Percentiles rank a stretch among this genome's conserved stretches.
phyloP scores from a whole-genome alignment of 2,113 vertebrate species.

The Pterocles gutturalis region DNA sequence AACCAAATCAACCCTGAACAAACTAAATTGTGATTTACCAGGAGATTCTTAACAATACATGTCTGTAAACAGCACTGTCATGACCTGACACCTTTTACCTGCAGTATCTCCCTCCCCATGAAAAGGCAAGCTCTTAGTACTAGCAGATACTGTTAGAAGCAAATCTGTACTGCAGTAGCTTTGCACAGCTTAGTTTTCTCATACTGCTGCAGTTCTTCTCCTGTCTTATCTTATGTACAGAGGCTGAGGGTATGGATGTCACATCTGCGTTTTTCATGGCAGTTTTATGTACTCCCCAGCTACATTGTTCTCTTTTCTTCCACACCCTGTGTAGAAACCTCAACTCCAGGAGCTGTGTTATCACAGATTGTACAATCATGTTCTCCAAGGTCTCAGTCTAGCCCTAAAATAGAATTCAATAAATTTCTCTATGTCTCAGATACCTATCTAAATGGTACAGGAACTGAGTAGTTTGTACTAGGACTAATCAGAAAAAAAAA shows the following conservation, averaged over 20 bases:
- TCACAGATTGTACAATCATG: fast-evolving
- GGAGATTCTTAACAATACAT: neutral
- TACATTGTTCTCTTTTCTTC: neutral
- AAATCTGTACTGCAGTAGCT: neutral
- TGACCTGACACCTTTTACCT: neutral
- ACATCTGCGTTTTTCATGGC: neutral
- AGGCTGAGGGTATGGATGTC: fast-evolving
- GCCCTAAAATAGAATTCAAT: neutral
- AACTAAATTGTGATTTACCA: neutral
- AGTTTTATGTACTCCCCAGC: neutral
- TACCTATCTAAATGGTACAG: fast-evolving
- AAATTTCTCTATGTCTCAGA: neutral
- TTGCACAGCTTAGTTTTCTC: neutral
- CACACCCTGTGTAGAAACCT: fast-evolving
- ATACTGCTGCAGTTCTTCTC: neutral
- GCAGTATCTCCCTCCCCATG: neutral
- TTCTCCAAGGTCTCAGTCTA: neutral
- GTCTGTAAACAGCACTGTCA: neutral
- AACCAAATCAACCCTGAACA: neutral
- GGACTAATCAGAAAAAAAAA: neutral
- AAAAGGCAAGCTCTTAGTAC: neutral
- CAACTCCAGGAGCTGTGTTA: neutral
- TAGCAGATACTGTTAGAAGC: neutral
- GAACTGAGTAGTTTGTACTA: neutral
- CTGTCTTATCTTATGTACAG: neutral